phyloP scores from a whole-genome alignment of 2,888 invertebrate genomes.

The Tholera decimalis region DNA sequence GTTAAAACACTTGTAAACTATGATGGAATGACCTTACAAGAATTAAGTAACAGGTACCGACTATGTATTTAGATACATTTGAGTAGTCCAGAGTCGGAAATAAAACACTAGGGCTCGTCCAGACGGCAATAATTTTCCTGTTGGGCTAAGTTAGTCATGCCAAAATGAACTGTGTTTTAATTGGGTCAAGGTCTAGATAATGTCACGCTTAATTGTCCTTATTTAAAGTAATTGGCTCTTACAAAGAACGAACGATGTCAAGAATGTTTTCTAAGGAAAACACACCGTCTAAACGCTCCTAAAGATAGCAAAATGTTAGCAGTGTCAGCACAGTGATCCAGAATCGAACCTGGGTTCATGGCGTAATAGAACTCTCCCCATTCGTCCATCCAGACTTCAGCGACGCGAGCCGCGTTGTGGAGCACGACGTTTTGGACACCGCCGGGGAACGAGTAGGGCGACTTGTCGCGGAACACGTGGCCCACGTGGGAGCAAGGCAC shows the following conservation, averaged over 20 bases:
- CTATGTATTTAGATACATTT: slow-evolving; percentile 17
- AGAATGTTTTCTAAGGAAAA: background rate
- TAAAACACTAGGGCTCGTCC: slow-evolving; percentile 9
- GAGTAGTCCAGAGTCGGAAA: slow-evolving; percentile 9
- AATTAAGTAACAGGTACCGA: slow-evolving; percentile 2
- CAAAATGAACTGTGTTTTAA: background rate
- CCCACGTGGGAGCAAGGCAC: slow-evolving; percentile 99
- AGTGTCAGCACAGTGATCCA: slow-evolving; percentile 65
- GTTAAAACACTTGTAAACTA: slow-evolving; percentile 17
- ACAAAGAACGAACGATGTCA: background rate
- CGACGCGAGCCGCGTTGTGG: slow-evolving; percentile 99
- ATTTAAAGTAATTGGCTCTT: background rate
- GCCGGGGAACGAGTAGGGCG: slow-evolving; percentile 99
- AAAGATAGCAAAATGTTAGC: slow-evolving; percentile 71
- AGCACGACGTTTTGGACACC: slow-evolving; percentile 99
- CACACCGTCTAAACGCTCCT: slow-evolving; percentile 4
- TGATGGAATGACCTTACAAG: slow-evolving; percentile 1
- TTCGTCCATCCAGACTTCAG: slow-evolving; percentile 99
- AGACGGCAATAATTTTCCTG: slow-evolving; percentile 10
- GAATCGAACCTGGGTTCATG: slow-evolving; percentile 98
- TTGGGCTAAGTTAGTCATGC: background rate
- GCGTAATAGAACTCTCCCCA: slow-evolving; percentile 99
- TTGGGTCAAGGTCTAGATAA: background rate
- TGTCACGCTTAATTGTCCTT: background rate
- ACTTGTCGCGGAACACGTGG: slow-evolving; percentile 99